These are phyloP conservation scores for Cryptoblepharus egeriae DNA, from an alignment of 2,797 vertebrate species.

Conservation along the genomic window DNA sequence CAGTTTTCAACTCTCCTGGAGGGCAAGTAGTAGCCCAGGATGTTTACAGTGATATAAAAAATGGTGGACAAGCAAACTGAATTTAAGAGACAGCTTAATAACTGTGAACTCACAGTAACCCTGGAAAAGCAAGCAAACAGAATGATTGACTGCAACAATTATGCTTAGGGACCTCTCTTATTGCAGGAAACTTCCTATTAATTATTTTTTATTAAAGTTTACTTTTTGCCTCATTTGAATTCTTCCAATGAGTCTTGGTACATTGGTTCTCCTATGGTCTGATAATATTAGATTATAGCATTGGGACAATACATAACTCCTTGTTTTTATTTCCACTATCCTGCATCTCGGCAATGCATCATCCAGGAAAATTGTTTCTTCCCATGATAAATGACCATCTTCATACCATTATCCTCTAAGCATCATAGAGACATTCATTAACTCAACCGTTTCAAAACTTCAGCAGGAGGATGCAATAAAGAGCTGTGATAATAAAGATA, in stretches of 20 bases:
- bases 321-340: conserved; percentile 67
- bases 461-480: conserved; percentile 52
- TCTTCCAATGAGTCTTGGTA: conserved; percentile 56
- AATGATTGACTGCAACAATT: conserved; percentile 38
- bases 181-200: conserved; percentile 33
- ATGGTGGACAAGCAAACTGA: conserved; percentile 15
- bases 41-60: conserved; percentile 1
- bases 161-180: conserved; percentile 2
- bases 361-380: conserved; percentile 65
- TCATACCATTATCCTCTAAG: conserved; percentile 66
- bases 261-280: conserved; percentile 61
- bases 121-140: conserved; percentile 33
- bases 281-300: conserved; percentile 61
- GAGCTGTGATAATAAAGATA: conserved; percentile 59
- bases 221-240: conserved; percentile 59
- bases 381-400: conserved; percentile 73
- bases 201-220: conserved; percentile 46
- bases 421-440: conserved; percentile 65
- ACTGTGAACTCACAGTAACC: conserved; percentile 18
- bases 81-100: conserved; percentile 24
- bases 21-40: not conserved
- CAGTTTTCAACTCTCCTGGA: not conserved
- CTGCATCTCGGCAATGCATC: conserved; percentile 65
- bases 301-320: conserved; percentile 57
- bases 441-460: conserved; percentile 64